Base-by-base conservation (phyloP, 2,797 vertebrate species). In the Perodicticus potto region DNA sequence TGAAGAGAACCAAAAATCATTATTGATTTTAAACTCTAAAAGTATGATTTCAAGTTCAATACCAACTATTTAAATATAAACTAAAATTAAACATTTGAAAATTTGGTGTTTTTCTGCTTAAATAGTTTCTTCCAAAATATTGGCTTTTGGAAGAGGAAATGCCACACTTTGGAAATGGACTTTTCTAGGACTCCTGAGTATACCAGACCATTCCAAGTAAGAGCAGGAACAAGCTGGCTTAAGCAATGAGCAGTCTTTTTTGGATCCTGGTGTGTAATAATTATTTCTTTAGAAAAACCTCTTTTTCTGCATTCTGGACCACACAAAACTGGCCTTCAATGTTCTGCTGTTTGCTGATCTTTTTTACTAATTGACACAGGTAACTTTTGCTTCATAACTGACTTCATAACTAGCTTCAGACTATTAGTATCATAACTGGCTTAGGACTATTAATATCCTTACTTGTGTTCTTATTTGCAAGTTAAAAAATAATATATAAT, bases 41-140 rank as follows among this genome's bases (percentile, higher is more conserved):
- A 55, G 16, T 78, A 2, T 61, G 72, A 83, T 81, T 96, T 97
- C 45, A 91, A 12, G 34, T 86, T 87, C 86, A 94, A 95, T 61
- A 53, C 29, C 3, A 91, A 72, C 43, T 73, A 81, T 63, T 81
- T 92, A 85, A 82, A 81, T 22, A 83, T 29, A 72, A 29, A 55
- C 17, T 83, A 73, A 80, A 86, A 53, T 89, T 17, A 65, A 97
- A 83, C 20, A 7, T 32, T 82, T 77, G 29, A 6, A 91, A 87
- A 77, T 88, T 73, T 82, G 61, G 40, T 72, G 57, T 61, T 80
- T 78, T 69, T 55, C 53, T 43, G 7, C 49, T 67, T 67, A 78
- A 91, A 53, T 80, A 43, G n/a, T 82, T 91, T 69, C 0, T 85
- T 90, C 14, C 14, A 78, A 92, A 93, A 74, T 89, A 83, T 23